Conservation (phyloP, 2,888 invertebrate species). For the Lobophora halterata region DNA sequence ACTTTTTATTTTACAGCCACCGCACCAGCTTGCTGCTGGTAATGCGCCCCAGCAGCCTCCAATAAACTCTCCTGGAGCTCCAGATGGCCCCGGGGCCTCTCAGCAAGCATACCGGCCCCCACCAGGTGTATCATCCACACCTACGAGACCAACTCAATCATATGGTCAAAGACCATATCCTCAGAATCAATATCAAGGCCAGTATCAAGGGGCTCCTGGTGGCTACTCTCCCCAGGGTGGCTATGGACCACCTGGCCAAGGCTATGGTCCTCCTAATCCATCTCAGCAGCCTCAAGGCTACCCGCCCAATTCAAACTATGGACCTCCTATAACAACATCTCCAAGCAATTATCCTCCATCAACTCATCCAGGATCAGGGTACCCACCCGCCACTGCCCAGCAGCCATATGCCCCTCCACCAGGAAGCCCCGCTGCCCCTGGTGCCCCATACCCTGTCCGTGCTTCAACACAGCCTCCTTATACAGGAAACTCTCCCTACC, state of each 20-base stretch:
- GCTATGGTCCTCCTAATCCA: conserved; percentile 83
- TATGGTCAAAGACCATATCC: conserved; percentile 85
- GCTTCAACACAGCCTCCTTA: conserved; percentile 68
- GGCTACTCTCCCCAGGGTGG: conserved; percentile 85
- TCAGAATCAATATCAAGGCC: conserved; percentile 84
- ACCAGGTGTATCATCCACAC: conserved; percentile 73
- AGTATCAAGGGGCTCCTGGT: conserved; percentile 79
- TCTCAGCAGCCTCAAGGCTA: conserved; percentile 83
- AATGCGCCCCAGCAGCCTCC: conserved; percentile 67
- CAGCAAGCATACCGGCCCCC: conserved; percentile 75
- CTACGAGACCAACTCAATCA: conserved; percentile 83
- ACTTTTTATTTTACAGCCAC: conserved; percentile 64
- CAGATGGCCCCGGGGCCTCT: conserved; percentile 64
- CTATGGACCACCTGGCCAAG: conserved; percentile 85
- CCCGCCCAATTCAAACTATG: conserved; percentile 83
- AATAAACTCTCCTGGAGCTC: conserved; percentile 59
- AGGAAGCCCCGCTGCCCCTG: conserved; percentile 66
- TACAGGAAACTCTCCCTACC: conserved; percentile 70
- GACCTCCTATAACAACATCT: conserved; percentile 82
- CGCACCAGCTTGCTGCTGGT: conserved; percentile 80
- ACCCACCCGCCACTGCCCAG: conserved; percentile 69
- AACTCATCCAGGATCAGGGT: conserved; percentile 69
- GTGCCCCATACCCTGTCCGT: conserved; percentile 69
- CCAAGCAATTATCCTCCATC: conserved; percentile 81
- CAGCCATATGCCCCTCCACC: conserved; percentile 76